These are phyloP conservation scores for Microplitis mediator DNA, from an alignment of 1,140 invertebrate genomes.

Conservation along the genomic window DNA sequence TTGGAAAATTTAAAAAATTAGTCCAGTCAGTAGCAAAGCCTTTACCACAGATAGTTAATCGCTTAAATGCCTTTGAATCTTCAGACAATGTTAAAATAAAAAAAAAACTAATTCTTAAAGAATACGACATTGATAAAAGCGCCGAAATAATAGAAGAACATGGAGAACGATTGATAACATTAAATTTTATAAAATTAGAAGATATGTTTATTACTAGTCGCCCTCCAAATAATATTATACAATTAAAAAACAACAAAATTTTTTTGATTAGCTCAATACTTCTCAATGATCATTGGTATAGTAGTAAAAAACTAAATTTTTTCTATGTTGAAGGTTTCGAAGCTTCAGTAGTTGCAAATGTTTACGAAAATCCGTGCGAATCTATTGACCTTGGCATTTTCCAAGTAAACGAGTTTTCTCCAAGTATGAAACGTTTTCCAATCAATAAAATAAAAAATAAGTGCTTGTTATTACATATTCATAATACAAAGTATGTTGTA, in stretches of 20 bases:
- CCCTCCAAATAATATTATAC: too few species aligned
- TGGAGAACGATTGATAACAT: too few species aligned
- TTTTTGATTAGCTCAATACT: background rate
- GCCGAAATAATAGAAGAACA: too few species aligned
- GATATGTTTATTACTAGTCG: too few species aligned
- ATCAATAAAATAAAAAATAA: too few species aligned
- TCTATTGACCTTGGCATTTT: background rate
- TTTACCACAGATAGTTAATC: conserved; percentile 1
- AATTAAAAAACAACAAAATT: conserved; percentile 9
- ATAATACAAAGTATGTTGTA: too few species aligned
- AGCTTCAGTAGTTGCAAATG: background rate
- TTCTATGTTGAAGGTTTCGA: background rate
- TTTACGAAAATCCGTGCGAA: background rate
- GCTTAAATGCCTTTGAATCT: background rate
- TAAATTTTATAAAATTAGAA: too few species aligned
- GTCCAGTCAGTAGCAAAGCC: conserved; percentile 1
- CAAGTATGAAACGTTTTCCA: too few species aligned
- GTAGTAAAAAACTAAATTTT: background rate
- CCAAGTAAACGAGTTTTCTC: background rate
- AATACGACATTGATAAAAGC: too few species aligned
- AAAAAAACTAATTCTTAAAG: too few species aligned
- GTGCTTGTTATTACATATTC: too few species aligned
- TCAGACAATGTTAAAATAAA: too few species aligned
- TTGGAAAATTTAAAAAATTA: conserved; percentile 13
- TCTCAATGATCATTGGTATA: background rate